Conservation (phyloP, 2,797 vertebrate species). For the Okamejei kenojei region DNA sequence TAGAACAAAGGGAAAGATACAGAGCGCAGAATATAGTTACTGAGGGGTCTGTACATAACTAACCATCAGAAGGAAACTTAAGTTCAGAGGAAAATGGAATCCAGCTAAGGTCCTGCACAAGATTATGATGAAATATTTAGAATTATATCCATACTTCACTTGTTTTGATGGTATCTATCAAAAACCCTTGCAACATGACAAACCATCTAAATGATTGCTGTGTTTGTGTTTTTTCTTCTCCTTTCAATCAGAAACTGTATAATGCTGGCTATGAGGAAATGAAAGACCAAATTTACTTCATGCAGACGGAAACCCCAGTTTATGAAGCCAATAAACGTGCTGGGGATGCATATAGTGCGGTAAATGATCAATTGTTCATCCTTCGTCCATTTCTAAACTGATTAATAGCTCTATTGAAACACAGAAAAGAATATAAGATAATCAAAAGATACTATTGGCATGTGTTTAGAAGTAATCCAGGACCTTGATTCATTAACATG, state of each 20-base stretch:
- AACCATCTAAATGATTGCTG: neutral
- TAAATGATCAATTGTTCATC: conserved; percentile 47
- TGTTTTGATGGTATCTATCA: neutral
- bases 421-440: neutral
- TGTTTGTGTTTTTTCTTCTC: conserved; percentile 30
- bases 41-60: neutral
- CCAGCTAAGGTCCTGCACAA: neutral
- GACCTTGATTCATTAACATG: neutral
- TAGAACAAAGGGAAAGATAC: no score
- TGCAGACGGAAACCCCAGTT: conserved; percentile 92
- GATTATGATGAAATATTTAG: neutral
- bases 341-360: conserved; percentile 72
- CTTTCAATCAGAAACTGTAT: conserved; percentile 77
- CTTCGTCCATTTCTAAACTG: neutral
- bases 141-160: neutral
- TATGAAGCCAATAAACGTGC: conserved; percentile 78
- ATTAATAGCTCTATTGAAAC: neutral
- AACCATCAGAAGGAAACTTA: neutral
- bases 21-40: neutral
- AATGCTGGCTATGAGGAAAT: conserved; percentile 71
- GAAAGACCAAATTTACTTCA: conserved; percentile 96
- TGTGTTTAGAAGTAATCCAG: neutral
- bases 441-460: neutral
- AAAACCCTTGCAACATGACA: neutral
- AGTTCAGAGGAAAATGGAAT: neutral